Evolutionary conservation across 2,797 vertebrate genomes (phyloP).

Genomic region (Serranus cabrilla): DNA sequence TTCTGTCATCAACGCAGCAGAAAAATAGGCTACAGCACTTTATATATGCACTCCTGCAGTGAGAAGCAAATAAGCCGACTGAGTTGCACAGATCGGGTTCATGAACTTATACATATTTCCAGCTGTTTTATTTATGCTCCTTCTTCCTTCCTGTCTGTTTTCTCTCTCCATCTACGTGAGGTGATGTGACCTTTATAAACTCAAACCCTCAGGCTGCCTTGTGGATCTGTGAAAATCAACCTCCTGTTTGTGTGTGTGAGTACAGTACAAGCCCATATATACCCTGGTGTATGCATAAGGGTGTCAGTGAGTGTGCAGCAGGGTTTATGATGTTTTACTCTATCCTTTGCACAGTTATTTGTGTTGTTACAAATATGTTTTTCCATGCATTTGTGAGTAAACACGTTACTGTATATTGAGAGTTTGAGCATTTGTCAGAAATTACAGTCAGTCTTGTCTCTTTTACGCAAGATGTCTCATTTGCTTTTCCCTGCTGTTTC

Average conservation of each 20-base stretch:
- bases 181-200: constrained; percentile 45
- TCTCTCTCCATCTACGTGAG: constrained; percentile 30
- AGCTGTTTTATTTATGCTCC: constrained; percentile 30
- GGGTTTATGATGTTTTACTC: constrained; percentile 4
- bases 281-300: neutral
- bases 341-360: neutral
- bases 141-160: constrained; percentile 18
- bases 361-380: neutral
- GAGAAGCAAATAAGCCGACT: neutral
- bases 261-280: neutral
- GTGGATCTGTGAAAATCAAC: constrained; percentile 35
- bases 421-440: neutral
- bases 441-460: neutral
- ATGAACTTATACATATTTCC: constrained; percentile 21
- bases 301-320: neutral
- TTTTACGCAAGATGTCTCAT: constrained; percentile 7
- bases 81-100: neutral
- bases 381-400: neutral
- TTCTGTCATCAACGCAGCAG: neutral
- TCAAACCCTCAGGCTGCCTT: constrained; percentile 33
- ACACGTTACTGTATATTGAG: neutral
- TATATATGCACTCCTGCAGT: neutral
- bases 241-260: constrained; percentile 1
- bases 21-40: neutral
- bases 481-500: constrained; percentile 23